A percentile compares a stretch with the other conserved stretches of the same genome.
Evolutionary conservation across 2,888 invertebrate species (phyloP).

Genomic region (Diplolepis rosae): DNA sequence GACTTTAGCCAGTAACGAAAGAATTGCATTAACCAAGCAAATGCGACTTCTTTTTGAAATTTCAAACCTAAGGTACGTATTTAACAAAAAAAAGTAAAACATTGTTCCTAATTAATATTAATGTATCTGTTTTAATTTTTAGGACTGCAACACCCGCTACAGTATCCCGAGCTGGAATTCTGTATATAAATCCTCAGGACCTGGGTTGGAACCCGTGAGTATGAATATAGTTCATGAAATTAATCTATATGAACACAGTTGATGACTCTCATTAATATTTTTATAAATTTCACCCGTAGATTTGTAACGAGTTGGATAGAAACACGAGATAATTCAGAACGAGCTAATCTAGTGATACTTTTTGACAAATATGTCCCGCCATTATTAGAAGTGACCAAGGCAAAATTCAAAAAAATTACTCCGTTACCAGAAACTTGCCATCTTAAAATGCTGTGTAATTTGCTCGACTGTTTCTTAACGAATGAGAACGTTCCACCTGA

Average conservation of each 20-base stretch:
- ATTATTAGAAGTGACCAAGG: slow-evolving; percentile 83
- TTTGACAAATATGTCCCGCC: slow-evolving; percentile 96
- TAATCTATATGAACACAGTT: background rate
- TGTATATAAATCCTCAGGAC: slow-evolving; percentile 95
- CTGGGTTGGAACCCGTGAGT: slow-evolving; percentile 95
- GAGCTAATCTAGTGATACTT: slow-evolving; percentile 87
- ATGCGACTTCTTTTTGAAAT: slow-evolving; percentile 97
- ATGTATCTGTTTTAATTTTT: slow-evolving; percentile 14
- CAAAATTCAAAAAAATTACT: slow-evolving; percentile 90
- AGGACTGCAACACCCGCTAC: slow-evolving; percentile 96
- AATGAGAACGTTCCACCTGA: slow-evolving; percentile 88
- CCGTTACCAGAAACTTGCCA: slow-evolving; percentile 93
- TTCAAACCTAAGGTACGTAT: slow-evolving; percentile 80
- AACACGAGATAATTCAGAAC: slow-evolving; percentile 82
- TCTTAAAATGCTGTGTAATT: slow-evolving; percentile 89
- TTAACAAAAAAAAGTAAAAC: too few species aligned
- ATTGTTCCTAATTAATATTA: background rate
- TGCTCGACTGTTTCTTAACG: slow-evolving; percentile 89
- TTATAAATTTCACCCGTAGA: too few species aligned
- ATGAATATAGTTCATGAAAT: slow-evolving; percentile 15
- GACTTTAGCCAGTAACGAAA: slow-evolving; percentile 94
- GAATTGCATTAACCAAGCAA: slow-evolving; percentile 90
- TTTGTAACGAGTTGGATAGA: slow-evolving; percentile 93
- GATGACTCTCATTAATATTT: too few species aligned
- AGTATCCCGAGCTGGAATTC: slow-evolving; percentile 94